Evolutionary conservation across 2,113 vertebrate species (phyloP).

Genomic region (Colius striatus): DNA sequence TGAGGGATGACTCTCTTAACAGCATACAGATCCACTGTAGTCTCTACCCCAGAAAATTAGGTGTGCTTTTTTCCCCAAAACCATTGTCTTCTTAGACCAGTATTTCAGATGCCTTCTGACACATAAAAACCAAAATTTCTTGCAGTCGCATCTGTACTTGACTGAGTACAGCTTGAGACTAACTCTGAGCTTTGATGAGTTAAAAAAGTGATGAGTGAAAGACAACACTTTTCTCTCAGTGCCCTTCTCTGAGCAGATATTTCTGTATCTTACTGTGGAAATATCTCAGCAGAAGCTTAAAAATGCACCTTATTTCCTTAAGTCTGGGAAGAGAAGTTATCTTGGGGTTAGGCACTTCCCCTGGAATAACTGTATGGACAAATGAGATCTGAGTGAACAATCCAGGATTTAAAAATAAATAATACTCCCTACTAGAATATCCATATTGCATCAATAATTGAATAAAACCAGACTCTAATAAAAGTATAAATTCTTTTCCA

Average conservation of each 20-base stretch:
- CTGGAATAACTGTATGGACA: background rate
- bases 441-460: background rate
- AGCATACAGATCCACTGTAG: background rate
- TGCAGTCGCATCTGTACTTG: background rate
- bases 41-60: background rate
- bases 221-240: background rate
- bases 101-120: background rate
- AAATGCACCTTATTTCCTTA: background rate
- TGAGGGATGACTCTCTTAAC: background rate
- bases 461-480: background rate
- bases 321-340: background rate
- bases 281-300: background rate
- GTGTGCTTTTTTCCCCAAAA: background rate
- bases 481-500: background rate
- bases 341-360: background rate
- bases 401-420: background rate
- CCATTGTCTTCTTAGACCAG: background rate
- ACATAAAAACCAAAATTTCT: background rate
- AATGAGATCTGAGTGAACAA: background rate
- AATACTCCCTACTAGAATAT: background rate
- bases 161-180: background rate
- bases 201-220: background rate
- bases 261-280: background rate
- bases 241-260: background rate
- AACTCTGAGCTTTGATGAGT: background rate